These are phyloP conservation scores for Coreius guichenoti DNA, from an alignment of 2,797 vertebrate species.

Conservation along the genomic window DNA sequence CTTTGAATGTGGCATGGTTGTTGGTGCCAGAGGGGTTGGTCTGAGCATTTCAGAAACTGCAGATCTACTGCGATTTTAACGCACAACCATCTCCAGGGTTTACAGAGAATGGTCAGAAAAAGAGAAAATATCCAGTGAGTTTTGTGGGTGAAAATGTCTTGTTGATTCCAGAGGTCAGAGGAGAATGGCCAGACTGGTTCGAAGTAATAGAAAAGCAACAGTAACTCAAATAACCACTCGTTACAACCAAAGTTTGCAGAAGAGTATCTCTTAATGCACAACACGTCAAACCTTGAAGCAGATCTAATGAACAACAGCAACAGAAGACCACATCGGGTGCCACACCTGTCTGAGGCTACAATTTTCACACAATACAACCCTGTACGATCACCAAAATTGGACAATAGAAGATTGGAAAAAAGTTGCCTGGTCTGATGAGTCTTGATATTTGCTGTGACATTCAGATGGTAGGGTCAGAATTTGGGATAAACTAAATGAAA, in stretches of 20 bases:
- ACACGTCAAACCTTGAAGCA: not conserved
- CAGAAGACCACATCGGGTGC: not conserved
- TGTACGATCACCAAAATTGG: no score
- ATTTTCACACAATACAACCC: no score
- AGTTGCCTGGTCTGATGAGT: no score
- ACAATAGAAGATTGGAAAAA: no score
- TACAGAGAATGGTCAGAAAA: not conserved
- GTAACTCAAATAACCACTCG: not conserved
- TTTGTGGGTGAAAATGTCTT: slow-evolving; percentile 52
- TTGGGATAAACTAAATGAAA: no score
- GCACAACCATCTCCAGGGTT: not conserved
- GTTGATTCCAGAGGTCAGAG: slow-evolving; percentile 54
- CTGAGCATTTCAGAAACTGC: not conserved
- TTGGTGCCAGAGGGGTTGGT: not conserved
- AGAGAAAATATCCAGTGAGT: slow-evolving; percentile 14
- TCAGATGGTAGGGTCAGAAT: no score
- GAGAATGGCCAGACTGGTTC: slow-evolving; percentile 46
- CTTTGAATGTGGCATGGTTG: not conserved
- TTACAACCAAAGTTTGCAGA: not conserved
- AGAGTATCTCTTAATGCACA: not conserved
- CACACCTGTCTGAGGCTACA: not conserved
- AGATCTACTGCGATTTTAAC: not conserved
- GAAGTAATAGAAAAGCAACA: not conserved
- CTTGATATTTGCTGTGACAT: no score
- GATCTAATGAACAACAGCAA: not conserved